These are phyloP conservation scores for Zaprionus obscuricornis DNA, from an alignment of 2,888 invertebrate genomes.

Conservation along the genomic window DNA sequence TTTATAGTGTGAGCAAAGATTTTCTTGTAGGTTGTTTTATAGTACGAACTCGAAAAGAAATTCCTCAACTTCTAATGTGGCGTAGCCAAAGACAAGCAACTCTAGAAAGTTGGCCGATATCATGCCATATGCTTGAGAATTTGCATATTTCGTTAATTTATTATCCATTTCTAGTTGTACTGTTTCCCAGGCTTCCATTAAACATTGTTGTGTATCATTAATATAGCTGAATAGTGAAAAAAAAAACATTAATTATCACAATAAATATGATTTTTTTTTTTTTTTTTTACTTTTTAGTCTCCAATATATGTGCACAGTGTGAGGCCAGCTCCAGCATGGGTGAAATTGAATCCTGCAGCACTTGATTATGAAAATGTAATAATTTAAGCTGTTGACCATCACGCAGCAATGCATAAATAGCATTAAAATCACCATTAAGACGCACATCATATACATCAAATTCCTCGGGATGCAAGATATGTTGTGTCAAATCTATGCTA, in stretches of 20 bases:
- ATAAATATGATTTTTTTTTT: too few species aligned
- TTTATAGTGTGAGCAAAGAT: too few species aligned
- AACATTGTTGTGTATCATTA: constrained; percentile 90
- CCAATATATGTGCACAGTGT: constrained; percentile 89
- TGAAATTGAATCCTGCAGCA: constrained; percentile 79
- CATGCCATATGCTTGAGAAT: constrained; percentile 90
- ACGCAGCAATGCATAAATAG: constrained; percentile 87
- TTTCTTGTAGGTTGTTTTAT: too few species aligned
- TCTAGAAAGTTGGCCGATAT: constrained; percentile 96
- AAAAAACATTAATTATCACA: too few species aligned
- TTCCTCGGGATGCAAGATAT: constrained; percentile 85
- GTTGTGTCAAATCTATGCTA: constrained; percentile 86
- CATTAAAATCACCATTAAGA: constrained; percentile 88
- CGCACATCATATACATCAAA: constrained; percentile 87
- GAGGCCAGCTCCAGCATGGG: constrained; percentile 86
- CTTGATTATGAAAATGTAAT: constrained; percentile 80
- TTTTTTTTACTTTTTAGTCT: constrained; percentile 87
- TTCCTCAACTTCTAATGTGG: constrained; percentile 82
- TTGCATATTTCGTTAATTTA: constrained; percentile 94
- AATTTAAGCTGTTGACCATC: constrained; percentile 87
- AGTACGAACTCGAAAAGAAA: constrained; percentile 83
- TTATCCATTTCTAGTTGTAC: constrained; percentile 96
- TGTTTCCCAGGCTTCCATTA: constrained; percentile 97
- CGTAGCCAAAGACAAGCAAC: constrained; percentile 91
- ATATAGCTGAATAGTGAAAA: constrained; percentile 85